These are phyloP conservation scores for Caenorhabditis uteleia DNA, from an alignment of 2,888 invertebrate species.

Conservation along the genomic window DNA sequence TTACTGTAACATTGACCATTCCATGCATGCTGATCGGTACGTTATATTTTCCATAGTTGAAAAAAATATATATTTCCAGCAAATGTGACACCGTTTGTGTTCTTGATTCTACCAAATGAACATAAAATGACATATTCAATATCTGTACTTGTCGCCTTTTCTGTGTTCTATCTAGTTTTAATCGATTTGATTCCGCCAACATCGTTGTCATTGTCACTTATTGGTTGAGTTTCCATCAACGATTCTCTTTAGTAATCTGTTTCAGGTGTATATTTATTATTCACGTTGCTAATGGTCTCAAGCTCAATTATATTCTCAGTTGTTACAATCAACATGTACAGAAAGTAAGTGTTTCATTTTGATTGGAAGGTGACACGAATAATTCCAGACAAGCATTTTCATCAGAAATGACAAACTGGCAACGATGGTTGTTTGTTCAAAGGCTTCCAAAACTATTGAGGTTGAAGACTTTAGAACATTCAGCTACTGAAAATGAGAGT, in stretches of 20 bases:
- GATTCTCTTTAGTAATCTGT: not conserved
- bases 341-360: constrained; percentile 78
- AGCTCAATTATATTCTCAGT: constrained; percentile 91
- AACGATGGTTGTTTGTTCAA: constrained; percentile 52
- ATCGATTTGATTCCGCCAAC: constrained; percentile 98
- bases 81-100: constrained; percentile 53
- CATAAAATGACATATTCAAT: constrained; percentile 91
- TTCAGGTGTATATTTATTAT: constrained; percentile 84
- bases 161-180: constrained; percentile 95
- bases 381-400: constrained; percentile 52
- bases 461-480: constrained; percentile 31
- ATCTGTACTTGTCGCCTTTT: constrained; percentile 94
- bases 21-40: constrained; percentile 65
- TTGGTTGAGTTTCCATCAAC: constrained; percentile 74
- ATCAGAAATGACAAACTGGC: constrained; percentile 52
- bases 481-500: constrained; percentile 24
- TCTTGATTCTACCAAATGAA: constrained; percentile 73
- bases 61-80: constrained; percentile 35
- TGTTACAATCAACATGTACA: constrained; percentile 92
- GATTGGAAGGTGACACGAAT: not conserved
- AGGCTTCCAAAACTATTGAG: constrained; percentile 45
- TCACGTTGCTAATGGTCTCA: constrained; percentile 95
- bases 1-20: constrained; percentile 58
- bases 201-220: constrained; percentile 87
- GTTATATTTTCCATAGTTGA: no score